Conservation (phyloP, 1,140 invertebrate genomes). For the Cephus cinctus region DNA sequence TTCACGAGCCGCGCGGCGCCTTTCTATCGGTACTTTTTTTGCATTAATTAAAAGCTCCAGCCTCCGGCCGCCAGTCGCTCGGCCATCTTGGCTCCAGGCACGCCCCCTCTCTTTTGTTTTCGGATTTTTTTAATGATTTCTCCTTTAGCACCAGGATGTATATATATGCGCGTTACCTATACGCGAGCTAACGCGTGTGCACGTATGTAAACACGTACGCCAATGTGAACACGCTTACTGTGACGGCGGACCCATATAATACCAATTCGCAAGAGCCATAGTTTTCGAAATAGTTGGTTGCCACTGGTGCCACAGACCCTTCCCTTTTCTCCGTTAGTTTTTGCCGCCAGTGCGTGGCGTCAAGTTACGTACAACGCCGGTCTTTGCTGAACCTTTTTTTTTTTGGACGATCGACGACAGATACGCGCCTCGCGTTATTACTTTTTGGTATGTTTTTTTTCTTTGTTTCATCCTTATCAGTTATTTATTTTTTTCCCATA, state of each 20-base stretch:
- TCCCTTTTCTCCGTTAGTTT: constrained; percentile 30
- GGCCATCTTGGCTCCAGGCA: constrained; percentile 53
- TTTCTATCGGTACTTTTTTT: constrained; percentile 30
- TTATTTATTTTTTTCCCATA: no score
- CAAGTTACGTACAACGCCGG: constrained; percentile 27
- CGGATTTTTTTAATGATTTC: constrained; percentile 49
- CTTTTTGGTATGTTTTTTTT: background rate
- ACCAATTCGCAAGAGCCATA: constrained; percentile 23
- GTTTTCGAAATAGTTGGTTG: constrained; percentile 24
- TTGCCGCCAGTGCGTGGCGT: constrained; percentile 30
- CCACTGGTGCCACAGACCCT: constrained; percentile 5
- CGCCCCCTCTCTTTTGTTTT: constrained; percentile 54
- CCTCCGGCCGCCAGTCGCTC: constrained; percentile 39
- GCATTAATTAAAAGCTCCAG: constrained; percentile 53
- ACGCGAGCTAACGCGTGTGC: background rate
- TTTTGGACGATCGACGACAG: constrained; percentile 5
- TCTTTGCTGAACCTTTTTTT: constrained; percentile 9
- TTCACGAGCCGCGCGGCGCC: constrained; percentile 2
- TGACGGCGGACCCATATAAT: constrained; percentile 18
- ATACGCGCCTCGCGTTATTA: background rate
- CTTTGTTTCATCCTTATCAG: no score
- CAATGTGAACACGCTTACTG: constrained; percentile 1
- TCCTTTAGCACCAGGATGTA: constrained; percentile 22
- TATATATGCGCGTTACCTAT: background rate
- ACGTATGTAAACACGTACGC: background rate